Evolutionary conservation across 2,113 vertebrate species (phyloP).

Genomic region (Cygnus buccinator): DNA sequence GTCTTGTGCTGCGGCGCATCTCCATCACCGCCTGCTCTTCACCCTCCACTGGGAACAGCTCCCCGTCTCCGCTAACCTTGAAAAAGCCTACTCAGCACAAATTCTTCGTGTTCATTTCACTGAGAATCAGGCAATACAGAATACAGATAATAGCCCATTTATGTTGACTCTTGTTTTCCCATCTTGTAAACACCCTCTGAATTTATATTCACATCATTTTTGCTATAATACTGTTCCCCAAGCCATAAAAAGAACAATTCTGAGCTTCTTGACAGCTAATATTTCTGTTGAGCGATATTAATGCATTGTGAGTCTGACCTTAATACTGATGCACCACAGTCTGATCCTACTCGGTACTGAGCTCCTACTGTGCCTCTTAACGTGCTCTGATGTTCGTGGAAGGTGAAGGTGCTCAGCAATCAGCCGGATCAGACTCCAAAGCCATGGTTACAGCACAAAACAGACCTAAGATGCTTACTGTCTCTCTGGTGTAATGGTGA

Average conservation of each 20-base stretch:
- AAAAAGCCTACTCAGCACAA: background rate
- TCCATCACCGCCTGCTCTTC: background rate
- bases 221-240: constrained; percentile 7
- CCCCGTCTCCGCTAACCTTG: background rate
- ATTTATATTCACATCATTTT: constrained; percentile 42
- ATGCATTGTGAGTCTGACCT: constrained; percentile 40
- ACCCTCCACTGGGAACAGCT: background rate
- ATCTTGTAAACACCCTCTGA: constrained; percentile 47
- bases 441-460: background rate
- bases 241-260: constrained; percentile 56
- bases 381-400: accelerated
- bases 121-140: background rate
- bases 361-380: background rate
- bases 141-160: constrained; percentile 34
- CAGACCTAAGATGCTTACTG: background rate
- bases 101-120: background rate
- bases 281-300: constrained; percentile 29
- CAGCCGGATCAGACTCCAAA: background rate
- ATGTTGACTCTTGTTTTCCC: constrained; percentile 28
- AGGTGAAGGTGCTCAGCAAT: background rate
- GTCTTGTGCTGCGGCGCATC: background rate
- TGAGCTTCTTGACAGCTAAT: constrained; percentile 56
- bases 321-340: background rate
- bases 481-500: background rate
- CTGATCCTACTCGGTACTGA: background rate